Evolutionary conservation across 2,797 vertebrate species (phyloP).

Genomic region (Phyllotis vaccarum): DNA sequence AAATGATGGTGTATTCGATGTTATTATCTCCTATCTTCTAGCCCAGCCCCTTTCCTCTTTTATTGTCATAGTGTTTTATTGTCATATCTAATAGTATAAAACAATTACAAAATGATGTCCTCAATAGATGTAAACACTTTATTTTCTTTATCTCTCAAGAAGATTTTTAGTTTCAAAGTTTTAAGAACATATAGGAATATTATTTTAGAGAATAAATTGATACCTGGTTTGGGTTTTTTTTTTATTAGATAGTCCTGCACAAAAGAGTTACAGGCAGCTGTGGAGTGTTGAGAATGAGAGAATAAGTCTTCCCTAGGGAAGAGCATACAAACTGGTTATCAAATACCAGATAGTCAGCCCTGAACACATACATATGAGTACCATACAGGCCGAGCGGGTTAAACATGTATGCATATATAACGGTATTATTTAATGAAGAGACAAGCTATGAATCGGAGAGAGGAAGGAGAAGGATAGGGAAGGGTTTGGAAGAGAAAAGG

Average conservation of each 20-base stretch:
- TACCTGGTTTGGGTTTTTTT: background rate
- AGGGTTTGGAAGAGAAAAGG: background rate
- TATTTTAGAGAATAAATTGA: background rate
- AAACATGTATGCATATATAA: background rate
- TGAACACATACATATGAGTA: background rate
- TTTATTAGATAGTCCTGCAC: background rate
- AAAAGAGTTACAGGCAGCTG: background rate
- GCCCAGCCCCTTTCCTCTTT: slow-evolving; percentile 6
- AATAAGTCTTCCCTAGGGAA: background rate
- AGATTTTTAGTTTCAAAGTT: slow-evolving; percentile 6
- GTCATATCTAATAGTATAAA: background rate
- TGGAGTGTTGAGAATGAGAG: background rate
- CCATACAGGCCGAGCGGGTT: background rate
- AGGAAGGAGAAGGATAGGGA: background rate
- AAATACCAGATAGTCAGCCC: background rate
- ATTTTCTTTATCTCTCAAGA: background rate
- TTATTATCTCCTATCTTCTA: background rate
- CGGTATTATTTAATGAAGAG: background rate
- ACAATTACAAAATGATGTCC: background rate
- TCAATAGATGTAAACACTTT: background rate
- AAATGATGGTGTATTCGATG: background rate
- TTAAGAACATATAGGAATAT: background rate
- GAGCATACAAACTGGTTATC: background rate
- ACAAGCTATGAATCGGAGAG: background rate
- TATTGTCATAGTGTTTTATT: background rate